A percentile compares a stretch with the other conserved stretches of the same genome.
Evolutionary conservation across 2,113 vertebrate genomes (phyloP).

Genomic region (Syngnathus typhle): DNA sequence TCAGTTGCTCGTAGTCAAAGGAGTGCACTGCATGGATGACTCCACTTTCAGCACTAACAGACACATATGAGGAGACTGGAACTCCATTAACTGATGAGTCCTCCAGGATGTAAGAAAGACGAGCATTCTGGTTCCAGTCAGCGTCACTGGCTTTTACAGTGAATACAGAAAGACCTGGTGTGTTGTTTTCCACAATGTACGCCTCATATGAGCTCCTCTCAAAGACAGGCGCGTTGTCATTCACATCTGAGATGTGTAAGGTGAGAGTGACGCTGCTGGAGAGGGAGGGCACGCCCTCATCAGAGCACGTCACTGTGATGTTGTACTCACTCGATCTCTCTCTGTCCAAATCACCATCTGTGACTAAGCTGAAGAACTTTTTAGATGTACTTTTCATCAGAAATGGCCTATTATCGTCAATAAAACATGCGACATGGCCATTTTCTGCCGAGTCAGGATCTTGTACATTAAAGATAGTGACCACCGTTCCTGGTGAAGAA

Average conservation of each 20-base stretch:
- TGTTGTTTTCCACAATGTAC: constrained; percentile 47
- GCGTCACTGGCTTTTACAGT: constrained; percentile 19
- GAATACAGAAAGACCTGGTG: constrained; percentile 29
- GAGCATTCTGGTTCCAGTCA: constrained; percentile 17
- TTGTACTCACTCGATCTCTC: constrained; percentile 24
- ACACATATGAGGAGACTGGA: background rate
- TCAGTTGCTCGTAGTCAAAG: constrained; percentile 50
- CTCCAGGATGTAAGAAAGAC: background rate
- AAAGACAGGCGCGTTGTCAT: background rate
- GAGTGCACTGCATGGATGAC: constrained; percentile 11
- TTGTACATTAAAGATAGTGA: constrained; percentile 44
- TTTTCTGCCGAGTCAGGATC: constrained; percentile 57
- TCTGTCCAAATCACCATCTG: constrained; percentile 40
- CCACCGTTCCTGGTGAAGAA: constrained; percentile 29
- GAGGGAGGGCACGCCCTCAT: background rate
- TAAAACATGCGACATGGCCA: constrained; percentile 39
- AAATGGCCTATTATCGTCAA: constrained; percentile 42
- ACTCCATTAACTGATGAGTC: background rate
- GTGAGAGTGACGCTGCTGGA: background rate
- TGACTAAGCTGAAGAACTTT: constrained; percentile 32
- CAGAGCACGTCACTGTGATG: constrained; percentile 25
- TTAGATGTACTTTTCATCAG: constrained; percentile 53
- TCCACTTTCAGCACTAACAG: background rate
- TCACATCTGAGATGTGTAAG: background rate
- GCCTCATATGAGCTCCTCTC: constrained; percentile 14